Percentiles rank a stretch among this genome's conserved stretches.
These are phyloP conservation scores for Trachymyrmex cornetzi DNA, from an alignment of 1,140 invertebrate genomes.

Conservation along the genomic window DNA sequence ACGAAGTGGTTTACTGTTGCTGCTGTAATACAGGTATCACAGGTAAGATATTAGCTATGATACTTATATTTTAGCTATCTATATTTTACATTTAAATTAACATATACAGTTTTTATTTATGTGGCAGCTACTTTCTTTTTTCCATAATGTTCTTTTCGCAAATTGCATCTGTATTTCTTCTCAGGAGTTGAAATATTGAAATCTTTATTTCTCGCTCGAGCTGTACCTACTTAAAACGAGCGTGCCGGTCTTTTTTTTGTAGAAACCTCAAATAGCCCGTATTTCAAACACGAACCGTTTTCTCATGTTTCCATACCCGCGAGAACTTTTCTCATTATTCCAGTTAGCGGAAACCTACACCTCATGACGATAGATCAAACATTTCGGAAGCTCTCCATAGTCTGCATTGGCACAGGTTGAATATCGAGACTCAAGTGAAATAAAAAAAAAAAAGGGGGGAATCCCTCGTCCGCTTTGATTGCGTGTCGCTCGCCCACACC, in stretches of 20 bases:
- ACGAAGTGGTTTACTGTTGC: no score
- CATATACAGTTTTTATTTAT: no score
- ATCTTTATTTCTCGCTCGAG: background rate
- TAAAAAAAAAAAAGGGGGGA: conserved; percentile 6
- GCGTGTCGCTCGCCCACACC: conserved; percentile 11
- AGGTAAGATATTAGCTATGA: no score
- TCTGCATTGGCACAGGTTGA: background rate
- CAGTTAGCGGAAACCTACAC: background rate
- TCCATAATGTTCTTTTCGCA: background rate
- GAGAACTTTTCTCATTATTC: conserved; percentile 54
- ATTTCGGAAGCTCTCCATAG: conserved; percentile 14
- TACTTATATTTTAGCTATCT: no score
- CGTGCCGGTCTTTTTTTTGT: background rate
- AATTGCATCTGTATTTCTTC: background rate
- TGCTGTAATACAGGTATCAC: no score
- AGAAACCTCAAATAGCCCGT: background rate
- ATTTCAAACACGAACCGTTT: background rate
- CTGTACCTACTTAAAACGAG: background rate
- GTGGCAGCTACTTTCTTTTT: no score
- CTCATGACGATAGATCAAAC: conserved; percentile 16
- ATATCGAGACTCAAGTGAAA: conserved; percentile 20
- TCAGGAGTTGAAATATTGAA: background rate
- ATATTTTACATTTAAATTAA: no score
- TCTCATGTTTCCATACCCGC: background rate
- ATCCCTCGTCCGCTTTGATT: conserved; percentile 41